Evolutionary conservation across 1,140 invertebrate species (phyloP).

Genomic region (Musca vetustissima): DNA sequence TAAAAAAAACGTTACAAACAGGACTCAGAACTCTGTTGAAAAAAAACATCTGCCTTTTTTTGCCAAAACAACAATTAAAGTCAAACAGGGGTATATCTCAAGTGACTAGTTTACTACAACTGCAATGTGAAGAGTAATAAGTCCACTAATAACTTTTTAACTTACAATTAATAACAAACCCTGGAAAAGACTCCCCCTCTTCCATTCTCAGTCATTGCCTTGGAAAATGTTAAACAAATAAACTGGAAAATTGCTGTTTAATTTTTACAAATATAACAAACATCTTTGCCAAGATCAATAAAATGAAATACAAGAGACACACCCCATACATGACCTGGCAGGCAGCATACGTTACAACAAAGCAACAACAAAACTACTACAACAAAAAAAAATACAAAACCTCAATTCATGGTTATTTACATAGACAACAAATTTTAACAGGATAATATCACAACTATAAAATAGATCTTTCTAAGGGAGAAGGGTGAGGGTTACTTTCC

Average conservation of each 20-base stretch:
- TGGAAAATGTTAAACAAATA: conserved; percentile 10
- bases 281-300: too few relatives aligned
- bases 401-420: conserved; percentile 8
- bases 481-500: too few relatives aligned
- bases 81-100: background rate
- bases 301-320: background rate
- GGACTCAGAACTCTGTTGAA: too few relatives aligned
- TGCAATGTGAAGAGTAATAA: conserved; percentile 18
- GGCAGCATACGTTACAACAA: background rate
- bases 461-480: background rate
- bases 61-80: conserved; percentile 19
- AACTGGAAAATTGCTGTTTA: conserved; percentile 30
- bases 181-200: conserved; percentile 14
- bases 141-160: conserved; percentile 33
- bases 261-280: background rate
- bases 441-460: background rate
- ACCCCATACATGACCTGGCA: background rate
- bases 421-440: conserved; percentile 3
- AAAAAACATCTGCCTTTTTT: conserved; percentile 30
- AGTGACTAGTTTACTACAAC: background rate
- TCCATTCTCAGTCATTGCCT: too few relatives aligned
- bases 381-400: background rate
- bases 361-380: too few relatives aligned
- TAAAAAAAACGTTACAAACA: conserved; percentile 3
- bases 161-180: conserved; percentile 35